Percentiles rank a stretch among this genome's conserved stretches.
These are phyloP conservation scores for Samia ricini DNA, from an alignment of 1,140 invertebrate species.

Conservation along the genomic window DNA sequence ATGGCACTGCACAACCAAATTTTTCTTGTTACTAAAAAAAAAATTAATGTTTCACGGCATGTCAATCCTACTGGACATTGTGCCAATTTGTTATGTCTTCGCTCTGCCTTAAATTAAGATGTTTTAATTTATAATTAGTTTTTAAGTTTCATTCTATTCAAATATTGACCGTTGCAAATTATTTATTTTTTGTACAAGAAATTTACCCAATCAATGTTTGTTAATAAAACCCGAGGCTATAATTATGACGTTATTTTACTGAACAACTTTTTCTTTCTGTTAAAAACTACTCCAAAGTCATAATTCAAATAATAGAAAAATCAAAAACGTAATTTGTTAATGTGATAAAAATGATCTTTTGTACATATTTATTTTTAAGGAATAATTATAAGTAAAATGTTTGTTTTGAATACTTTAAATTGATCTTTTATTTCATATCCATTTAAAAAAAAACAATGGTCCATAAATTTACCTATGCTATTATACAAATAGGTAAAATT, in stretches of 20 bases:
- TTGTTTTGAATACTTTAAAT: slow-evolving; percentile 18
- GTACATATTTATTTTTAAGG: slow-evolving; percentile 36
- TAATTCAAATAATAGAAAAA: no score
- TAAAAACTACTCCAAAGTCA: no score
- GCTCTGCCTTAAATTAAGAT: slow-evolving; percentile 2
- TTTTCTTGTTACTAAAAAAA: no score
- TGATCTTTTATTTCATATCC: background rate
- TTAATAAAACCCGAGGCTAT: background rate
- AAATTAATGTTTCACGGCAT: no score
- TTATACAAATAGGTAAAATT: no score
- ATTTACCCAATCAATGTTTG: background rate
- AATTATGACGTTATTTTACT: background rate
- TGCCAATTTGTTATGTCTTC: slow-evolving; percentile 7
- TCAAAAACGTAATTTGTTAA: background rate
- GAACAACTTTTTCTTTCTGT: no score
- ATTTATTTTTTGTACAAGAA: background rate
- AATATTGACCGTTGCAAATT: background rate
- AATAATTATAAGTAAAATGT: slow-evolving; percentile 38
- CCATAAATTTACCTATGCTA: background rate
- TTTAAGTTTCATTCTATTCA: background rate
- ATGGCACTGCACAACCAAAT: no score
- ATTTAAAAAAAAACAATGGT: background rate
- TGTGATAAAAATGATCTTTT: slow-evolving; percentile 22
- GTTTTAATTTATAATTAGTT: slow-evolving; percentile 9
- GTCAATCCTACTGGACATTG: background rate